Evolutionary conservation across 2,888 invertebrate species (phyloP).

Genomic region (Itoplectis maculator): DNA sequence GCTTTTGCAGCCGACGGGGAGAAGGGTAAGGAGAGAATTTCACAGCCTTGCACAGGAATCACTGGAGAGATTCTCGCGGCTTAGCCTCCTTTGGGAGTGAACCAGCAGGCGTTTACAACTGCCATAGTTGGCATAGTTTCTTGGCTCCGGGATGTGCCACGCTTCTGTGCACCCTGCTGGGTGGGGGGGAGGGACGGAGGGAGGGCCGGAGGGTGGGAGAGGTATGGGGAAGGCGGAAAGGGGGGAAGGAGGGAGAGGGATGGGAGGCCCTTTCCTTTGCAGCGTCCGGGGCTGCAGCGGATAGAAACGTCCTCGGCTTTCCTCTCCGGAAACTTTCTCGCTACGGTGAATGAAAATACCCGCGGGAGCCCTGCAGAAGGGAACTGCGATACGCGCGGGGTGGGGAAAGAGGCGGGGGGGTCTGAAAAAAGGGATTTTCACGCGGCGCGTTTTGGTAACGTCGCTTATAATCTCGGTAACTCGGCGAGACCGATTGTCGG

Average conservation of each 20-base stretch:
- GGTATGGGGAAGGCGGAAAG: too few species aligned
- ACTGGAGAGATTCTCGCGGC: constrained; percentile 69
- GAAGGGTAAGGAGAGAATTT: constrained; percentile 58
- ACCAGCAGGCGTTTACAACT: constrained; percentile 68
- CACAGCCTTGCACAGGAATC: constrained; percentile 66
- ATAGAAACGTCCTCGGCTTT: constrained; percentile 30
- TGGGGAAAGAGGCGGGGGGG: not conserved
- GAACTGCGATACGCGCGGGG: not conserved
- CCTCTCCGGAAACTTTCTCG: constrained; percentile 52
- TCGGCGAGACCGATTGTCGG: not conserved
- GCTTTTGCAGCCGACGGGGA: constrained; percentile 15
- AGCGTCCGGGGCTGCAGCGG: not conserved
- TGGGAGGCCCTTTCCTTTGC: not conserved
- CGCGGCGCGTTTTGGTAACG: not conserved
- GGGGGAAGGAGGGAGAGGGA: too few species aligned
- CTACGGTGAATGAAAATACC: constrained; percentile 57
- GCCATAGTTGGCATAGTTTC: constrained; percentile 70
- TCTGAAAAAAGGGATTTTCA: not conserved
- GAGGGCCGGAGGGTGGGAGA: too few species aligned
- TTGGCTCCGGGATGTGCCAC: constrained; percentile 62
- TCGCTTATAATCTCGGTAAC: constrained; percentile 1
- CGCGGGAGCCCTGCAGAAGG: constrained; percentile 12
- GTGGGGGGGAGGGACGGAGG: too few species aligned
- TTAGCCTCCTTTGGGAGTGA: constrained; percentile 64
- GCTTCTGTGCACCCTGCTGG: constrained; percentile 14